Base-by-base conservation (phyloP, 92 coral and sea anemone genomes). In the Pocillopora grandis region DNA sequence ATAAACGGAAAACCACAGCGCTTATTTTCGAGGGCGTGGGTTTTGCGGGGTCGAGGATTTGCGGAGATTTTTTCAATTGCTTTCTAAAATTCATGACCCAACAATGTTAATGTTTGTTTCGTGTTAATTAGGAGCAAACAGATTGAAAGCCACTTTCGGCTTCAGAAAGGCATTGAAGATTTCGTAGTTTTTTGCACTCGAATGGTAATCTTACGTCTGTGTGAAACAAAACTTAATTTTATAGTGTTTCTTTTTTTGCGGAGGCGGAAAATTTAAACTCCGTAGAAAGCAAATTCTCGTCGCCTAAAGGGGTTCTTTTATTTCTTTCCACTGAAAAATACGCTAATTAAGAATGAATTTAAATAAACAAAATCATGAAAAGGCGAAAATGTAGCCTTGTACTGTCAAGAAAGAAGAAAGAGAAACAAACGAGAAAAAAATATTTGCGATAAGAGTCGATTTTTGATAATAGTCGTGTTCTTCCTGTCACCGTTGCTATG, bases 401-500 rank as follows among this genome's bases (percentile, higher is more conserved):
- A 6, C 58, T 18, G 16, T 12, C 14, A 2, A 27, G 33, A 5
- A 33, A 69, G 72, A 33, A 36, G 33, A 1, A 76, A 31, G 17
- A 36, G 5, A 57, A 76, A 23, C n/a, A 23, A 14, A 35, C 23
- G 60, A 58, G n/a, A 23, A 21, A 35, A 58, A 76, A 59, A 5
- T 27, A 27, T 27, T 27, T 8, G 37, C 20, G n/a, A 18, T 65
- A 18, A 12, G 4, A 36, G 11, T n/a, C 9, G 23, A 14, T 2
- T 35, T 70, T 70, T 70, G 23, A 70, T 49, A 10, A 48, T 49
- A 70, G 16, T 16, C 11, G 21, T 66, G 36, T 33, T 15, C 75
- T 49, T 18, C 69, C 81, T 76, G 62, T 23, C 73, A 62, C 59
- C 3, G 83, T 81, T 81, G 76, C 66, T 37, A 83, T 83, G 86